Base-by-base conservation (phyloP, 2,888 invertebrate species). In the Atrina japonica region DNA sequence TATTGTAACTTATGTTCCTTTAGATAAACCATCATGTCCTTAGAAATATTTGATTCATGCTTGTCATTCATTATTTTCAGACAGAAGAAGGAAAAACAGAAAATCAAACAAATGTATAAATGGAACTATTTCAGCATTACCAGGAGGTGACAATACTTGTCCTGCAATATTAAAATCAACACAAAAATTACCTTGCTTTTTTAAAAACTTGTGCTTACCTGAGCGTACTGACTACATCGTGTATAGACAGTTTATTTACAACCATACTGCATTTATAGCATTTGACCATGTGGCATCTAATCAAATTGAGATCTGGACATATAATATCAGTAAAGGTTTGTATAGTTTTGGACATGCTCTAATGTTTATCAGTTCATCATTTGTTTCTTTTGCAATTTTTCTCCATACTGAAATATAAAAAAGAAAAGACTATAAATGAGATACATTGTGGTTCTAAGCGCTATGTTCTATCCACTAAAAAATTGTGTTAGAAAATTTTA, bases 281-380 rank as follows among this genome's bases (percentile, higher is more conserved):
- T 84, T 86, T 74, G 84, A 86, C 56, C 67, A 76, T 25, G 66
- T 77, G 11, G 73, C 61, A 21, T 71, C 77, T 1, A 61, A 75
- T 1, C 73, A 49, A 7, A 80, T 84, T 3, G 78, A 83, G 55
- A 77, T 83, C 1, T 74, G 78, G 55, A 70, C 66, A 16, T 85
- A 83, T 83, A 71, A 68, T 7, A 69, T 83, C 9, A 75, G 66
- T 29, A 78, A 76, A 73, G 78, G 84, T 81, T 72, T 21, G 56
- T 35, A 35, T 35, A n/a, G n/a, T n/a, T n/a, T n/a, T n/a, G n/a
- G n/a, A n/a, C n/a, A n/a, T n/a, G n/a, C n/a, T n/a, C n/a, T n/a
- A n/a, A n/a, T n/a, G n/a, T n/a, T n/a, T n/a, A n/a, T n/a, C n/a
- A n/a, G n/a, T n/a, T n/a, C n/a, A n/a, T n/a, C n/a, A n/a, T n/a